Evolutionary conservation across 2,797 vertebrate genomes (phyloP).

Genomic region (Philypnodon macrostomus): DNA sequence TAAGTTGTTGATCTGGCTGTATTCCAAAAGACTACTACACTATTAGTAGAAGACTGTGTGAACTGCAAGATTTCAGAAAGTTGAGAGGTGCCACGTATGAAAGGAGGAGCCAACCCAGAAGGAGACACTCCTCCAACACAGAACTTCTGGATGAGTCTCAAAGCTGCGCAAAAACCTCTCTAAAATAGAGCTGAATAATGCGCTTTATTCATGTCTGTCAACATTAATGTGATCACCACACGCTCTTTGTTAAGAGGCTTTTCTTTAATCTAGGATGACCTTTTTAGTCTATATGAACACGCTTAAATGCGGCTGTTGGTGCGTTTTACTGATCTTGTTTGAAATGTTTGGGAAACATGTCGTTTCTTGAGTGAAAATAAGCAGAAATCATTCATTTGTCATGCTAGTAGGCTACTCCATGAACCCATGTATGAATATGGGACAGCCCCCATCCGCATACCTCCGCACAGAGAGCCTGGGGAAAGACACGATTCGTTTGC

Average conservation of each 20-base stretch:
- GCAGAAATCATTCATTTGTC: conserved; percentile 12
- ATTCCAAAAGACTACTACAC: no score
- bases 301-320: neutral
- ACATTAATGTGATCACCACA: no score
- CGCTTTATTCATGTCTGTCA: no score
- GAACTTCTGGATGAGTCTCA: neutral
- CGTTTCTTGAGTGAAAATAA: neutral
- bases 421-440: conserved; percentile 17
- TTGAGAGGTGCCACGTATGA: conserved; percentile 69
- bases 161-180: no score
- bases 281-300: no score
- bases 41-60: no score
- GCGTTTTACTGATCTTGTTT: neutral
- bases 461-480: conserved; percentile 39
- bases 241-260: no score
- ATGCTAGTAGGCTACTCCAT: conserved; percentile 2
- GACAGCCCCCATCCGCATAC: conserved; percentile 73
- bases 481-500: conserved; percentile 74
- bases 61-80: conserved; percentile 2
- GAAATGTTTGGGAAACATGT: neutral
- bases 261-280: no score
- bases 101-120: conserved; percentile 53
- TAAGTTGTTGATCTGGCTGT: no score
- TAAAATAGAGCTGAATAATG: neutral
- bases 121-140: conserved; percentile 26